phyloP scores from a whole-genome alignment of 2,797 vertebrate species.

The Hoplostethus mediterraneus region DNA sequence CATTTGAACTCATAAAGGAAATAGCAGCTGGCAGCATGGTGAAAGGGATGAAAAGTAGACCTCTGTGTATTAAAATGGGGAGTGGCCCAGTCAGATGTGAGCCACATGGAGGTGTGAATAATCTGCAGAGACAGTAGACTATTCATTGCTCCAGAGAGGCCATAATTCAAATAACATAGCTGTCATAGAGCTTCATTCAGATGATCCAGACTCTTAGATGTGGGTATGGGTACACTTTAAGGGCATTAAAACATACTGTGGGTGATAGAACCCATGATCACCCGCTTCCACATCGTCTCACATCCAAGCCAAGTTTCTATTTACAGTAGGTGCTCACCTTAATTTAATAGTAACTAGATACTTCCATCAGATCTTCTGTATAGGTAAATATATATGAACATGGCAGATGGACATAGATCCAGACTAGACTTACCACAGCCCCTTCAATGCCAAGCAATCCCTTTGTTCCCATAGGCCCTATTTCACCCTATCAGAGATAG shows the following conservation, averaged over 20 bases:
- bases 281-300: too few species aligned
- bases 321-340: too few species aligned
- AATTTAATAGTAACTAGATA: too few species aligned
- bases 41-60: neutral
- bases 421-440: conserved; percentile 77
- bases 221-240: neutral
- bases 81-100: conserved; percentile 18
- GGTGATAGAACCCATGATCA: too few species aligned
- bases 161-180: conserved; percentile 33
- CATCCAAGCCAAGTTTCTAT: neutral
- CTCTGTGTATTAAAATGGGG: neutral
- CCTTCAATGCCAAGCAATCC: conserved; percentile 84
- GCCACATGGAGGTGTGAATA: conserved; percentile 33
- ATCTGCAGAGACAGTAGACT: neutral
- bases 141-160: conserved; percentile 19
- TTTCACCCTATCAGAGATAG: conserved; percentile 74
- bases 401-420: neutral
- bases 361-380: neutral
- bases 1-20: conserved; percentile 8
- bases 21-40: neutral
- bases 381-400: neutral
- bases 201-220: neutral
- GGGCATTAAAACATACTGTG: neutral
- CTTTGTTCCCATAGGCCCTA: conserved; percentile 73
- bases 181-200: conserved; percentile 3